Evolutionary conservation across 2,797 vertebrate genomes (phyloP).

Genomic region (Thalassophryne amazonica): DNA sequence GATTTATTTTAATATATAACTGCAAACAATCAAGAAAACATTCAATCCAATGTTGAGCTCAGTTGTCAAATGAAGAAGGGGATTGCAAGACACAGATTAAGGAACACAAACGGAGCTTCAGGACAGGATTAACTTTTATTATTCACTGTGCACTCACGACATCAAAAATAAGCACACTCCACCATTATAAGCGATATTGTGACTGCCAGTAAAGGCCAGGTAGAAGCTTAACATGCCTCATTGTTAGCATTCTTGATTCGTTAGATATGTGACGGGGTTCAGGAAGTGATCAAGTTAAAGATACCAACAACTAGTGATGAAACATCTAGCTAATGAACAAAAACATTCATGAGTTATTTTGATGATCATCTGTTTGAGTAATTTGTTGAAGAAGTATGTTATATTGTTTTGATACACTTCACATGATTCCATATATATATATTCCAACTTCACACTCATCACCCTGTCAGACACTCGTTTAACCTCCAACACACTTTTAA

Average conservation of each 20-base stretch:
- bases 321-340: too few relatives aligned
- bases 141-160: conserved; percentile 4
- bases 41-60: conserved; percentile 52
- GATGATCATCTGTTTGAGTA: too few relatives aligned
- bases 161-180: conserved; percentile 12
- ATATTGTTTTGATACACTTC: too few relatives aligned
- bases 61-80: conserved; percentile 55
- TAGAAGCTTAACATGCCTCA: background rate
- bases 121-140: conserved; percentile 46
- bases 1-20: conserved; percentile 65
- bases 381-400: too few relatives aligned
- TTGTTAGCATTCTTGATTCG: background rate
- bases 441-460: too few relatives aligned
- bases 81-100: conserved; percentile 50
- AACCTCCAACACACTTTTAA: too few relatives aligned
- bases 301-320: too few relatives aligned
- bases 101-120: conserved; percentile 26
- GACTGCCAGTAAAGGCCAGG: background rate
- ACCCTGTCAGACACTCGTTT: too few relatives aligned
- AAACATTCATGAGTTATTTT: too few relatives aligned
- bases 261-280: background rate
- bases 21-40: conserved; percentile 61
- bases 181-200: conserved; percentile 21
- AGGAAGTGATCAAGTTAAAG: too few relatives aligned
- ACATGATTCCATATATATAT: too few relatives aligned